phyloP scores from a whole-genome alignment of 2,797 vertebrate genomes.

The Poecile montanus region DNA sequence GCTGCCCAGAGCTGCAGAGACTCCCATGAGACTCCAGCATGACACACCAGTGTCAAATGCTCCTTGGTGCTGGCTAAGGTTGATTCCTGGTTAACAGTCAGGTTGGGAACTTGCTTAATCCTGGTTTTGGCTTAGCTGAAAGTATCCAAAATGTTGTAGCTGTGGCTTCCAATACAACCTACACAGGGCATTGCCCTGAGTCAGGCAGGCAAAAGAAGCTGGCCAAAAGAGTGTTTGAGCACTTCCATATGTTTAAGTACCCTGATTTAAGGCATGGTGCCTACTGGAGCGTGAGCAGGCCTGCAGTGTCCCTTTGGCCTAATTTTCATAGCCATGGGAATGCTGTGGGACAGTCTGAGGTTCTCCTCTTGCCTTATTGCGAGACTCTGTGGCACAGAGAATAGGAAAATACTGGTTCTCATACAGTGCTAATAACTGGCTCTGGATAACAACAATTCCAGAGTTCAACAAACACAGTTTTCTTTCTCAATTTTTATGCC shows the following conservation, averaged over 20 bases:
- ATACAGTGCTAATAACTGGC: not conserved
- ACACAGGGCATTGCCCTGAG: not conserved
- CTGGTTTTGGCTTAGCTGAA: not conserved
- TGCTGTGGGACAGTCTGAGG: not conserved
- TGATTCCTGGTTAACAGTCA: not conserved
- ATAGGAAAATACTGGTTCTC: not conserved
- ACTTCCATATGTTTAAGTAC: not conserved
- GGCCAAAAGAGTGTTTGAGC: not conserved
- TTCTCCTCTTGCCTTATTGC: not conserved
- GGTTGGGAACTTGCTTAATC: not conserved
- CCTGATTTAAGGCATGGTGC: not conserved
- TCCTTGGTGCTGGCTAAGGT: not conserved
- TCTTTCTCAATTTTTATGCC: conserved; percentile 4
- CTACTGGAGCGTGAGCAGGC: not conserved
- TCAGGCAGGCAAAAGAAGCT: not conserved
- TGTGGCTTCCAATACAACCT: not conserved
- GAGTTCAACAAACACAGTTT: not conserved
- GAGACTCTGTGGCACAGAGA: not conserved
- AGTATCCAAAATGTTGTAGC: not conserved
- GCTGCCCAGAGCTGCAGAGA: not conserved
- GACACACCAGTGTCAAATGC: not conserved
- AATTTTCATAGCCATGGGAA: not conserved
- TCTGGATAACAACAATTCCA: not conserved
- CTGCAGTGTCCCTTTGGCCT: not conserved
- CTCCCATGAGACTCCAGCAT: not conserved